These are phyloP conservation scores for Hycleus cichorii DNA, from an alignment of 1,140 invertebrate genomes.

Conservation along the genomic window DNA sequence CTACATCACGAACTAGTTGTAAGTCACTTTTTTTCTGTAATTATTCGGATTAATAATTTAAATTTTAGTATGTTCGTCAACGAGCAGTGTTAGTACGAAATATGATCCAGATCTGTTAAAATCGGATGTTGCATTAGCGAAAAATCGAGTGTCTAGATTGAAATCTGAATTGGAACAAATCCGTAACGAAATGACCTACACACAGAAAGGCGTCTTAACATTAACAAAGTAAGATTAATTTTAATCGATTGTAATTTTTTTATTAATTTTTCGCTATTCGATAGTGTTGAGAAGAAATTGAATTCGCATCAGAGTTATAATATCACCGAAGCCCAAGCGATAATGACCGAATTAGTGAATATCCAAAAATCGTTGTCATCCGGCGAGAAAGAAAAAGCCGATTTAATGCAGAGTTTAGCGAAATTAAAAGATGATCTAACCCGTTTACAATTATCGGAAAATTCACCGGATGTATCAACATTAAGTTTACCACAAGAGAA, in stretches of 20 bases:
- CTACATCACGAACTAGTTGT: constrained; percentile 80
- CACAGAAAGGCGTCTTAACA: constrained; percentile 86
- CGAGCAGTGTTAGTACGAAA: constrained; percentile 80
- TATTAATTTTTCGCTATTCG: constrained; percentile 17
- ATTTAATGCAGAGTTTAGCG: constrained; percentile 88
- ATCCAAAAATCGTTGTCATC: constrained; percentile 85
- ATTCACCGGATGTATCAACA: constrained; percentile 74
- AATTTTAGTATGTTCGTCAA: constrained; percentile 78
- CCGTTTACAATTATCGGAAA: constrained; percentile 71
- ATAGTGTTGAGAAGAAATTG: constrained; percentile 86
- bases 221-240: constrained; percentile 65
- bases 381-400: constrained; percentile 86
- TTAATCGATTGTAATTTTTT: background rate
- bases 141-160: constrained; percentile 79
- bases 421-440: constrained; percentile 89
- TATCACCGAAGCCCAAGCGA: constrained; percentile 87
- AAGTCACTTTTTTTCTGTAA: constrained; percentile 44
- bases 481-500: constrained; percentile 75
- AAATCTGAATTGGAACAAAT: constrained; percentile 89
- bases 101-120: constrained; percentile 92
- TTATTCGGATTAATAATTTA: background rate
- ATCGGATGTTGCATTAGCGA: constrained; percentile 82
- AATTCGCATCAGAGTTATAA: constrained; percentile 79
- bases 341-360: constrained; percentile 85
- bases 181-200: constrained; percentile 82